Evolutionary conservation across 2,888 invertebrate genomes (phyloP), one percentile per base, ranked within the genome.

Genomic region (Nezara viridula): DNA sequence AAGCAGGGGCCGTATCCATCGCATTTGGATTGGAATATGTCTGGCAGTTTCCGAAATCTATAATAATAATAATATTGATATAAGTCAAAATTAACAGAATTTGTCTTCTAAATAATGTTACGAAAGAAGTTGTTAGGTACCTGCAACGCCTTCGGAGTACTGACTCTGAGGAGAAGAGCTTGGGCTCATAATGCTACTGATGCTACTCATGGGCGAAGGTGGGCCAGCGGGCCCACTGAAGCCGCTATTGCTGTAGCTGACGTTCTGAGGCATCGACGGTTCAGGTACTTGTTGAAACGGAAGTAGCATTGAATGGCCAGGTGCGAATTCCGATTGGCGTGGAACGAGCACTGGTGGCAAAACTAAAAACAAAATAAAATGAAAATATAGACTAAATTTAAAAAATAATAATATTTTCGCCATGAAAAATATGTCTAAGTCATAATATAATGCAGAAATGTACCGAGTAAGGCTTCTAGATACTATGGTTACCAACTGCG

Each of bases 321-420:
- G 98, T 0, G 98, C 97, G 92, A 97, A 99, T 93, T 99, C 99
- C 90, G 98, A 98, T 93, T 98, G 98, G 89, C 99, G 95, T 24
- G 99, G 99, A 87, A 99, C 99, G 91, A 99, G 93, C 40, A 99
- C 99, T 0, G 99, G 99, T 4, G 99, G 99, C 92, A 99, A 94
- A 49, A 99, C 98, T 91, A 93, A 44, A 92, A 92, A 60, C 27
- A 60, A 27, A 60, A 32, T 16, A 27, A 73, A 73, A 10, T 10
- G 21, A 19, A 73, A 73, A 73, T 16, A 6, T 55, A 60, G 12
- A 55, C n/a, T 55, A 52, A 52, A n/a, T n/a, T n/a, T n/a, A n/a
- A n/a, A n/a, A n/a, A n/a, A n/a, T n/a, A n/a, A n/a, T n/a, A n/a
- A n/a, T n/a, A n/a, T n/a, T n/a, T n/a, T n/a, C n/a, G n/a, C n/a